phyloP scores from a whole-genome alignment of 2,888 invertebrate species.

The Microdon myrmicae region DNA sequence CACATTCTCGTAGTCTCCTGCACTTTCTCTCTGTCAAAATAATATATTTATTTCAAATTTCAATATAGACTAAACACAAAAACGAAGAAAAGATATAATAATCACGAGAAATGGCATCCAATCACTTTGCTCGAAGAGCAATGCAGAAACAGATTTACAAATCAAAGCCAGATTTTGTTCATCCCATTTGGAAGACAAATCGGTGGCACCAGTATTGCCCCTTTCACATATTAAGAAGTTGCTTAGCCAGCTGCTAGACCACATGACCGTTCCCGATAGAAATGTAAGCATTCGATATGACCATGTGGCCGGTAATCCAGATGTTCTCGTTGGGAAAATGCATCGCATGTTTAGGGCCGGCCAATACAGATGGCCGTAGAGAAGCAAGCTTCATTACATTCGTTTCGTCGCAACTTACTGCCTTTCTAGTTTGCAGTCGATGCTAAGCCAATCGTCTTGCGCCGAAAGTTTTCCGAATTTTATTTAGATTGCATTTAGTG shows the following conservation, averaged over 20 bases:
- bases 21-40: no score
- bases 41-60: no score
- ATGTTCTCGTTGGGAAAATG: slow-evolving; percentile 15
- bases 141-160: no score
- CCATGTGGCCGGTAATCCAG: slow-evolving; percentile 25
- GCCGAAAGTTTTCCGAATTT: no score
- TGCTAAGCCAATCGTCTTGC: no score
- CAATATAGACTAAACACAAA: no score
- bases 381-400: neutral
- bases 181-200: slow-evolving; percentile 8
- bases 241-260: neutral
- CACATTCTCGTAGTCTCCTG: no score
- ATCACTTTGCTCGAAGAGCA: no score
- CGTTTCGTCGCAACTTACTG: neutral
- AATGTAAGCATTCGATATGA: slow-evolving; percentile 9
- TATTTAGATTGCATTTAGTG: no score
- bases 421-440: slow-evolving; percentile 31
- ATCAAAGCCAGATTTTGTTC: slow-evolving; percentile 25
- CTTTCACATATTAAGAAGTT: slow-evolving; percentile 26
- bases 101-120: no score
- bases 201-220: slow-evolving; percentile 4
- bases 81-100: no score
- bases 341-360: slow-evolving; percentile 37
- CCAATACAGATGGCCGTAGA: slow-evolving; percentile 12
- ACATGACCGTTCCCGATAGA: no score